These are phyloP conservation scores for Mylabris phalerata DNA, from an alignment of 1,140 invertebrate genomes.

Conservation along the genomic window DNA sequence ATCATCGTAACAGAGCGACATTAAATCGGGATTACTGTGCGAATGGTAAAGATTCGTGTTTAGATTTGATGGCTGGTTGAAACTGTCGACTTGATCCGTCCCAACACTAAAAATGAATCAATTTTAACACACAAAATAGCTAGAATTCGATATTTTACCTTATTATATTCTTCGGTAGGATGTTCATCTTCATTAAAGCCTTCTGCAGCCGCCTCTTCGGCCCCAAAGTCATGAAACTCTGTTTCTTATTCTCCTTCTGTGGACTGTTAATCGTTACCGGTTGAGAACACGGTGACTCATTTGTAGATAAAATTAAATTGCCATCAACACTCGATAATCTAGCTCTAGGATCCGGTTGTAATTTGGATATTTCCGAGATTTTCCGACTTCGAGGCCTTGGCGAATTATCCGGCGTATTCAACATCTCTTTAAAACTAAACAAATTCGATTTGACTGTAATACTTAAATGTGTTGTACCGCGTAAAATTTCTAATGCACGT, in stretches of 20 bases:
- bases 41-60: slow-evolving; percentile 62
- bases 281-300: slow-evolving; percentile 38
- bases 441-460: slow-evolving; percentile 97
- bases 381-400: slow-evolving; percentile 58
- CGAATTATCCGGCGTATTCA: slow-evolving; percentile 77
- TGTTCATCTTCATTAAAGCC: slow-evolving; percentile 85
- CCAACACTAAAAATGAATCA: slow-evolving; percentile 29
- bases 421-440: slow-evolving; percentile 74
- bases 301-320: slow-evolving; percentile 38
- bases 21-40: slow-evolving; percentile 87
- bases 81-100: slow-evolving; percentile 39
- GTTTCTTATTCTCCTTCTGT: slow-evolving; percentile 41
- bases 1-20: slow-evolving; percentile 72
- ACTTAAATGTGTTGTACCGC: slow-evolving; percentile 89
- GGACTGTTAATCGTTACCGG: slow-evolving; percentile 41
- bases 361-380: slow-evolving; percentile 49
- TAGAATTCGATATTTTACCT: slow-evolving; percentile 41
- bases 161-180: slow-evolving; percentile 80
- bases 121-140: too few relatives aligned
- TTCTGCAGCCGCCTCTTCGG: slow-evolving; percentile 78
- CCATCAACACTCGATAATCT: slow-evolving; percentile 57
- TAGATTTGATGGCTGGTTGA: slow-evolving; percentile 34
- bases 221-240: slow-evolving; percentile 82
- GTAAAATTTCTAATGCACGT: slow-evolving; percentile 85
- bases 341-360: slow-evolving; percentile 59